Base-by-base conservation (phyloP, 2,797 vertebrate genomes). In the Myotis daubentonii region DNA sequence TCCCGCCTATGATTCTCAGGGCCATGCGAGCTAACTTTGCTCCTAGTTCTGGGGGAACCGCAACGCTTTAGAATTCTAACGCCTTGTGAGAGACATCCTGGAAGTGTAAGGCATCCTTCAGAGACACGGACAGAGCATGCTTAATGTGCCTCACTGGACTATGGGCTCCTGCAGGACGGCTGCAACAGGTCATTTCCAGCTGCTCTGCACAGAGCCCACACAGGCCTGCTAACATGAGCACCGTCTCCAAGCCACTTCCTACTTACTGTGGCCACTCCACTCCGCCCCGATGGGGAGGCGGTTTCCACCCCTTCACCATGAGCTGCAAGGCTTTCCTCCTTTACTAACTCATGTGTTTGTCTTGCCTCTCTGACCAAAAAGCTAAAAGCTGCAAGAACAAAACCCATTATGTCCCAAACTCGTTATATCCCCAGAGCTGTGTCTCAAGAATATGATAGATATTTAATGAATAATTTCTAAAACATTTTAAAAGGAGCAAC, bases 401-500 rank as follows among this genome's bases (percentile, higher is more conserved):
- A 76, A 57, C 44, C 7, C 2, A 0, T 41, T 62, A 11, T 57
- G 22, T 57, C 65, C 7, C 20, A 22, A 57, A 47, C 15, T 28
- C 36, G 17, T 78, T 30, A n/a, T 1, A 22, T 51, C 15, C 41
- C 82, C 20, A 11, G 11, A 57, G 33, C 44, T 53, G 16, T 87
- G 68, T 60, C 65, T 82, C 44, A 53, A 44, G 51, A 66, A 62
- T 0, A 2, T 22, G 65, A 10, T 0, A 66, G 68, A 51, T 12
- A 49, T 15, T 53, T 70, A 88, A 89, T 4, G 13, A 82, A 2
- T 60, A 53, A 30, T 33, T 60, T 19, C 11, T 79, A 79, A 72
- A 78, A 78, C 23, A 70, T 57, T 92, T 90, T 30, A 28, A 86
- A 94, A 89, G 1, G 16, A 94, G 78, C 33, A 84, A 74, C 3